phyloP scores from a whole-genome alignment of 2,113 vertebrate species.

The Natator depressus region DNA sequence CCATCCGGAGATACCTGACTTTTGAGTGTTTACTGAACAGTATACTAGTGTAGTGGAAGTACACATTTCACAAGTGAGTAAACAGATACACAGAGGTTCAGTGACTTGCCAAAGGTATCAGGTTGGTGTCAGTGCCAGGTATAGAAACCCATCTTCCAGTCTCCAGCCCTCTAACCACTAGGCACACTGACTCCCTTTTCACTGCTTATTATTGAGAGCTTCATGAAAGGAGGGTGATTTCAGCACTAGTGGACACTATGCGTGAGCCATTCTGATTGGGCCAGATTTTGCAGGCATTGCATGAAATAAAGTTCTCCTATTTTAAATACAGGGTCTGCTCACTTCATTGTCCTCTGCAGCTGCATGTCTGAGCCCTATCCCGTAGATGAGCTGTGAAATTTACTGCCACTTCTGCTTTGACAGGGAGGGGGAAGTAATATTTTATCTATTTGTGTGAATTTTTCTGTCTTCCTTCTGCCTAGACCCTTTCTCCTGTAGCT shows the following conservation, averaged over 20 bases:
- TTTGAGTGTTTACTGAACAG: slow-evolving; percentile 10
- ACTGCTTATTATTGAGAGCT: neutral
- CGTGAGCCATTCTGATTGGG: slow-evolving; percentile 46
- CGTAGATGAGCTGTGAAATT: slow-evolving; percentile 57
- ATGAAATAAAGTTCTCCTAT: slow-evolving; percentile 49
- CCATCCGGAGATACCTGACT: neutral
- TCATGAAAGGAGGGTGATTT: slow-evolving; percentile 32
- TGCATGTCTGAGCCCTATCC: slow-evolving; percentile 41
- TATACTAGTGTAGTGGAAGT: neutral
- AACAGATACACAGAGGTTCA: neutral
- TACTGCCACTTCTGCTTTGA: slow-evolving; percentile 31
- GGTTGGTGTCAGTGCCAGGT: slow-evolving; percentile 19
- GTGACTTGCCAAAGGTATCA: slow-evolving; percentile 19
- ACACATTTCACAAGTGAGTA: neutral
- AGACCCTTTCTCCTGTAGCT: neutral
- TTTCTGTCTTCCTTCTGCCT: neutral
- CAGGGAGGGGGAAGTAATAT: slow-evolving; percentile 13
- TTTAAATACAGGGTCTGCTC: neutral
- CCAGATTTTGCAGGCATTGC: slow-evolving; percentile 37
- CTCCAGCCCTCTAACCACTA: neutral
- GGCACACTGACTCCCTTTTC: neutral
- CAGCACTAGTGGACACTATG: slow-evolving; percentile 44
- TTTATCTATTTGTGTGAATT: neutral
- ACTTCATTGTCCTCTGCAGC: neutral
- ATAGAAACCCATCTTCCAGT: slow-evolving; percentile 9